Percentiles rank a stretch among this genome's conserved stretches.
These are phyloP conservation scores for Myotis yumanensis DNA, from an alignment of 2,113 vertebrate species.

Conservation along the genomic window DNA sequence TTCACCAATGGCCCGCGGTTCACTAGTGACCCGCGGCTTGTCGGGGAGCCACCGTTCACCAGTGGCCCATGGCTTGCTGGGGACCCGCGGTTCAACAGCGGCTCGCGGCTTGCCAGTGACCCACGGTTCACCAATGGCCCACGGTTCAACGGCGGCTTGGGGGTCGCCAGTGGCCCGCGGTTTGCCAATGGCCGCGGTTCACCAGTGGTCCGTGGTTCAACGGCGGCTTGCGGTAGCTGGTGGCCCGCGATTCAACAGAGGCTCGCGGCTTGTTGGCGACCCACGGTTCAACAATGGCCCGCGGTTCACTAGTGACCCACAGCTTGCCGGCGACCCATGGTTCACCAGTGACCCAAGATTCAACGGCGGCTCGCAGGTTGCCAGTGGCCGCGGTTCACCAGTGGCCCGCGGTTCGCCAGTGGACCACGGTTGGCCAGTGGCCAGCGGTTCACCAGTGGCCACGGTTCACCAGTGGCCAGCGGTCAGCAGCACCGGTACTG, in stretches of 20 bases:
- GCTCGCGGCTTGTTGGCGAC: no score
- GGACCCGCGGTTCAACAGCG: no score
- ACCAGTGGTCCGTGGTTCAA: not conserved
- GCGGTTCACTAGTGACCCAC: fast-evolving
- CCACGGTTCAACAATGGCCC: not conserved
- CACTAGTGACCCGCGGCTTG: no score
- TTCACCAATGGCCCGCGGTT: no score
- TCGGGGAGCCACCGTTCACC: no score
- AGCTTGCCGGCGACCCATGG: fast-evolving
- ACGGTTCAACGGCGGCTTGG: fast-evolving
- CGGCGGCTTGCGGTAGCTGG: no score
- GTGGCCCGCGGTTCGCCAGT: fast-evolving
- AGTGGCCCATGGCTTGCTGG: no score
- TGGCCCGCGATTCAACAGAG: not conserved
- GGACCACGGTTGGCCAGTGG: not conserved
- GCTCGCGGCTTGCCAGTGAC: no score
- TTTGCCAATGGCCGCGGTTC: not conserved
- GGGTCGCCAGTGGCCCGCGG: not conserved
- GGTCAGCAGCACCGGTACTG: fast-evolving
- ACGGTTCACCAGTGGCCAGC: fast-evolving
- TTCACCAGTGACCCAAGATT: not conserved
- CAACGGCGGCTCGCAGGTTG: not conserved
- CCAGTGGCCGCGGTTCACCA: not conserved
- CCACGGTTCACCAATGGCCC: not conserved
- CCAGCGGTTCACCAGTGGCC: no score